phyloP scores from a whole-genome alignment of 2,888 invertebrate species.

The Ormyrus labotus region DNA sequence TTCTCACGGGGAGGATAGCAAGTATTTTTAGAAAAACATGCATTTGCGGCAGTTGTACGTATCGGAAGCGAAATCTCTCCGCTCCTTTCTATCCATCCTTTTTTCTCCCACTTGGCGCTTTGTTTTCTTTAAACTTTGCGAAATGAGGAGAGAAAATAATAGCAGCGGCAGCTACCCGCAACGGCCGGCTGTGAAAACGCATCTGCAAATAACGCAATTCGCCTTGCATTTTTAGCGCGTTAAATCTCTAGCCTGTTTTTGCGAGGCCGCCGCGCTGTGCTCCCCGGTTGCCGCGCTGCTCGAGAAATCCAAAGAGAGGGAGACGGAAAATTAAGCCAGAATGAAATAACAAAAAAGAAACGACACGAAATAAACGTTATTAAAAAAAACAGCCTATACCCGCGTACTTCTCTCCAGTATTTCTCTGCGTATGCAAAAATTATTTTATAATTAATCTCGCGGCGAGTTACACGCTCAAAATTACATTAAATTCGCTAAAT shows the following conservation, averaged over 20 bases:
- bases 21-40: constrained; percentile 44
- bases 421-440: too few species aligned
- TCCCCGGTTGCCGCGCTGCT: too few species aligned
- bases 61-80: constrained; percentile 45
- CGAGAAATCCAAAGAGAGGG: background rate
- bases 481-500: constrained; percentile 1
- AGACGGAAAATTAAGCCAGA: constrained; percentile 4
- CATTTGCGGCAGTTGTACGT: constrained; percentile 48
- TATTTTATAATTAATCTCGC: too few species aligned
- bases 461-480: background rate
- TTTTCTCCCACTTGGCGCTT: background rate
- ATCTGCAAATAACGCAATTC: constrained; percentile 10
- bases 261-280: too few species aligned
- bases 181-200: constrained; percentile 3
- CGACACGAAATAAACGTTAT: too few species aligned
- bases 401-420: too few species aligned
- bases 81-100: background rate
- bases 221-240: constrained; percentile 21
- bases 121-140: constrained; percentile 24
- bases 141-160: constrained; percentile 24
- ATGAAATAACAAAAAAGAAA: constrained; percentile 10
- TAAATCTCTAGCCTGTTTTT: constrained; percentile 20
- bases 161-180: background rate
- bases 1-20: constrained; percentile 41
- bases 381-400: too few species aligned